phyloP scores from a whole-genome alignment of 1,140 invertebrate genomes.

The Drosophila nigrodunni region DNA sequence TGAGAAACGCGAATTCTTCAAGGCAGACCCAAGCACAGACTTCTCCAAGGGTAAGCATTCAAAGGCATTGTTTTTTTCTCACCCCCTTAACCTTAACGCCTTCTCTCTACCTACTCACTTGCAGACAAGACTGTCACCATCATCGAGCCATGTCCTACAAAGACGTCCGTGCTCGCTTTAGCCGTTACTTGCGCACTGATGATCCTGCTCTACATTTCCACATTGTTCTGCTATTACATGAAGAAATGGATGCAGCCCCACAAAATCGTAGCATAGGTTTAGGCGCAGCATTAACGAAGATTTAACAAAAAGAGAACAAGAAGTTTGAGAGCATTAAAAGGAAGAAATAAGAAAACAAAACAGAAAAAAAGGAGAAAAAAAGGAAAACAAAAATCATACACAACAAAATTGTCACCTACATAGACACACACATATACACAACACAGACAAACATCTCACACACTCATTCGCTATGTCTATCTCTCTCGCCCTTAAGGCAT shows the following conservation, averaged over 20 bases:
- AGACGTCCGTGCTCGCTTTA: slow-evolving; percentile 93
- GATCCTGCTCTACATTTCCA: slow-evolving; percentile 95
- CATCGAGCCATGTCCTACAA: slow-evolving; percentile 94
- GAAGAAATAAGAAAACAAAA: slow-evolving; percentile 20
- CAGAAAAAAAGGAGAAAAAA: slow-evolving; percentile 42
- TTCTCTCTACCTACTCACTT: neutral
- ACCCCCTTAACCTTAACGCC: neutral
- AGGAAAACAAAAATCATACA: slow-evolving; percentile 76
- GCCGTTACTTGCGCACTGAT: slow-evolving; percentile 95
- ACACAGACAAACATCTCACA: neutral
- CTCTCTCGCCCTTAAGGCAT: slow-evolving; percentile 18
- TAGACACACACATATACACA: slow-evolving; percentile 4
- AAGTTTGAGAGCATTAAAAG: slow-evolving; percentile 15
- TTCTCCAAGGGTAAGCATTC: slow-evolving; percentile 88
- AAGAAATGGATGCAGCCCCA: slow-evolving; percentile 94
- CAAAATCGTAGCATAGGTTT: slow-evolving; percentile 90
- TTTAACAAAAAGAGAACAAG: slow-evolving; percentile 27
- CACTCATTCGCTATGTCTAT: slow-evolving; percentile 23
- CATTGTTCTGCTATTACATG: slow-evolving; percentile 95
- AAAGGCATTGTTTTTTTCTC: slow-evolving; percentile 49
- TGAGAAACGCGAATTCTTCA: slow-evolving; percentile 93
- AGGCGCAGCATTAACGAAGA: slow-evolving; percentile 24
- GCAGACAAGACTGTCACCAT: slow-evolving; percentile 94
- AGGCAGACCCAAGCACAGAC: slow-evolving; percentile 91
- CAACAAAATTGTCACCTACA: slow-evolving; percentile 66